phyloP scores from a whole-genome alignment of 2,888 invertebrate species.

The Tinea trinotella region DNA sequence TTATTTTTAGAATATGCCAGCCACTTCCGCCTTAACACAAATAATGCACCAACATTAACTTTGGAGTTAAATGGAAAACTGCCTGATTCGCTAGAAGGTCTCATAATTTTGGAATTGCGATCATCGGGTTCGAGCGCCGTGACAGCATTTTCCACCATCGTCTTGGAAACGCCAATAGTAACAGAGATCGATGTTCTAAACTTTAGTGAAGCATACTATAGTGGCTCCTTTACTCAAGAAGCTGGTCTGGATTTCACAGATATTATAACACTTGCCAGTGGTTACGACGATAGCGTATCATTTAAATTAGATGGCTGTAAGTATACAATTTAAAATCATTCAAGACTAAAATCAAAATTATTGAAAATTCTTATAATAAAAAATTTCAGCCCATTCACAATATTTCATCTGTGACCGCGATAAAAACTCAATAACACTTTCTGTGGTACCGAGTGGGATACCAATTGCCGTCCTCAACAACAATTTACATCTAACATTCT shows the following conservation, averaged over 20 bases:
- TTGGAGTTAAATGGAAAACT: not conserved
- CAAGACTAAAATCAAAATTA: not conserved
- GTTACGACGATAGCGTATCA: slow-evolving; percentile 28
- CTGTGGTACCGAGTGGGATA: slow-evolving; percentile 20
- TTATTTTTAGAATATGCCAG: not conserved
- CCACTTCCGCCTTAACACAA: not conserved
- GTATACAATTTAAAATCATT: too few relatives aligned
- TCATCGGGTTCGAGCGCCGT: slow-evolving; percentile 6
- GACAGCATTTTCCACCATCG: slow-evolving; percentile 29
- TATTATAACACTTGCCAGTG: slow-evolving; percentile 27
- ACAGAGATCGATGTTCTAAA: slow-evolving; percentile 18
- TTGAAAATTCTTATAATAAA: not conserved
- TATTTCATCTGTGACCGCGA: slow-evolving; percentile 13
- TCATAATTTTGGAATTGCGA: not conserved
- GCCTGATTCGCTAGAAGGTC: not conserved
- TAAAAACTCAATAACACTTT: slow-evolving; percentile 7
- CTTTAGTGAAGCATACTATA: slow-evolving; percentile 29
- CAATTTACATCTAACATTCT: slow-evolving; percentile 30
- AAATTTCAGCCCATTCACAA: slow-evolving; percentile 21
- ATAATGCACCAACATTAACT: not conserved
- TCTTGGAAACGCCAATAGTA: slow-evolving; percentile 24
- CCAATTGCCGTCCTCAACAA: slow-evolving; percentile 28
- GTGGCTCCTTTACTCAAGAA: slow-evolving; percentile 28
- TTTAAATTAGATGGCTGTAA: slow-evolving; percentile 33
- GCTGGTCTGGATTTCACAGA: slow-evolving; percentile 24